Evolutionary conservation across 1,140 invertebrate genomes (phyloP), one percentile per base, ranked within the genome.

Genomic region (Aricia agestis): DNA sequence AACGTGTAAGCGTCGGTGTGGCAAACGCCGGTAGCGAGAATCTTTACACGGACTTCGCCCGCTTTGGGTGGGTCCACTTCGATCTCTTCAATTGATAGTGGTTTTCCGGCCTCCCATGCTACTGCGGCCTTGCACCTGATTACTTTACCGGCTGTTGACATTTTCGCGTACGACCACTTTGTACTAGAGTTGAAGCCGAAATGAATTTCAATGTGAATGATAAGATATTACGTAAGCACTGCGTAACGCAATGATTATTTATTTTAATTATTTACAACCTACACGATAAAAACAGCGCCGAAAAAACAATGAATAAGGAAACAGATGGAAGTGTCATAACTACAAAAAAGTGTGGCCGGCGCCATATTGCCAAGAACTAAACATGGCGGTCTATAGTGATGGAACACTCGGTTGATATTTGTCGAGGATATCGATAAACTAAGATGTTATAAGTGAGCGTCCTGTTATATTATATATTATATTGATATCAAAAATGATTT

Each of bases 1-100:
- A 99, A 89, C 17, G 98, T 99, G 82, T 99, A 99, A 4, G 97
- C 95, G 93, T 99, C 99, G 0, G 99, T 99, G 83, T 99, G 99
- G 86, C 99, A 99, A n/a, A 99, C 95, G 61, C 97, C 98, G 70
- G 97, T 97, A 31, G 95, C 94, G 6, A 95, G 81, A 67, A 99
- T 94, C 92, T 97, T 95, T 11, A 98, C 92, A 68, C 96, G 93
- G n/a, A 96, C 95, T 94, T 97, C 96, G 78, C 96, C 94, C 2
- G 95, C 95, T 91, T 97, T 97, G 6, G 99, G 99, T 66, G 98
- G 97, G n/a, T 95, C 97, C 1, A 99, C 99, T 93, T 98, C 95
- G 74, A 99, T 94, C 65, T 95, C 95, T 93, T 99, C 99, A 45
- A 99, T 93, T 0, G 93, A 93, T 15, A 99, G 92, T 11, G 97